Evolutionary conservation across 2,797 vertebrate species (phyloP).

Genomic region (Meriones psammophilus): DNA sequence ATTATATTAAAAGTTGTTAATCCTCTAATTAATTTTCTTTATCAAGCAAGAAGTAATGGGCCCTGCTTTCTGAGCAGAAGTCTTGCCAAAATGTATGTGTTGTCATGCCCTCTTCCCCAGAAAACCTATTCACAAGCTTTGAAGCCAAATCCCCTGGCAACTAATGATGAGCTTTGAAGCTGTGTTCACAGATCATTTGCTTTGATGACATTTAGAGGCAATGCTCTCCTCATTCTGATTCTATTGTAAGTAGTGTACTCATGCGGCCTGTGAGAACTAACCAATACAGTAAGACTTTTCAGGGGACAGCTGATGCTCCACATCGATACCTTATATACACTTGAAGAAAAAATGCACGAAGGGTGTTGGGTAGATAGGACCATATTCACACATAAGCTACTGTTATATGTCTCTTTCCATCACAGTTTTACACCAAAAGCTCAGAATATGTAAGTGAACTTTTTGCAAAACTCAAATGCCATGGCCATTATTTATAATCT

Average conservation of each 20-base stretch:
- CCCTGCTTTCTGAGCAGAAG: conserved; percentile 88
- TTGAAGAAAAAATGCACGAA: conserved; percentile 88
- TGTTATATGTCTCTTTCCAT: conserved; percentile 81
- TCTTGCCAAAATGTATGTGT: conserved; percentile 89
- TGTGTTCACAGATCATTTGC: conserved; percentile 98
- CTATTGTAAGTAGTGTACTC: conserved; percentile 82
- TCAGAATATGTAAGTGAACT: conserved; percentile 86
- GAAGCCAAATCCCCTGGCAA: conserved; percentile 96
- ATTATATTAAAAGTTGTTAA: conserved; percentile 89
- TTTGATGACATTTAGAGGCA: conserved; percentile 92
- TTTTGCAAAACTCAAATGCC: conserved; percentile 88
- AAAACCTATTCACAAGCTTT: conserved; percentile 94
- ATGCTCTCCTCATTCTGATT: conserved; percentile 81
- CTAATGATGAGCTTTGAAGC: conserved; percentile 96
- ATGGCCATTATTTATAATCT: conserved; percentile 87
- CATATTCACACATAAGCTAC: conserved; percentile 78
- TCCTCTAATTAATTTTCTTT: conserved; percentile 90
- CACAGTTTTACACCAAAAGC: conserved; percentile 86
- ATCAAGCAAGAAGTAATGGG: conserved; percentile 89
- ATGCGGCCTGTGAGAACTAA: conserved; percentile 87
- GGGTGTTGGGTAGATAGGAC: conserved; percentile 70
- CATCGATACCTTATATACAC: conserved; percentile 83
- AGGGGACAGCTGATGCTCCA: conserved; percentile 85
- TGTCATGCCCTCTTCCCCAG: conserved; percentile 93
- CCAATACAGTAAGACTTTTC: conserved; percentile 87